These are phyloP conservation scores for Melierax canorus DNA, from an alignment of 2,113 vertebrate species.

Conservation along the genomic window DNA sequence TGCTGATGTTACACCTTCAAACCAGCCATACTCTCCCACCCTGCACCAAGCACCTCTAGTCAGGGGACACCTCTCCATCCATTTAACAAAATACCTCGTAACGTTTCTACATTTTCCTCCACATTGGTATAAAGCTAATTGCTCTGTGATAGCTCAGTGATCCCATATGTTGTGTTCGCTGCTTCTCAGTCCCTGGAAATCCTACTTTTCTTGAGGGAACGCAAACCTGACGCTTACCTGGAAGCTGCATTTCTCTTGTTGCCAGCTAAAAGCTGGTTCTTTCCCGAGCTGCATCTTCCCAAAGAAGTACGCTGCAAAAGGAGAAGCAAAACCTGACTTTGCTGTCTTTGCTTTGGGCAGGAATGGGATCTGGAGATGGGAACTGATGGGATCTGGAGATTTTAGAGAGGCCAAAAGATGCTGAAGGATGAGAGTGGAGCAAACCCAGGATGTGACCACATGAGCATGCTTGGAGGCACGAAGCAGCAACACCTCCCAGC, in stretches of 20 bases:
- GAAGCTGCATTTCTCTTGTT: background rate
- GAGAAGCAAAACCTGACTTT: background rate
- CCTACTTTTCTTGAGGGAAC: background rate
- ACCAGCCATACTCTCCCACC: background rate
- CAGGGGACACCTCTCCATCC: background rate
- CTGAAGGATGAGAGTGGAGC: background rate
- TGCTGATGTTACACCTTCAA: background rate
- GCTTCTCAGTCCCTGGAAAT: background rate
- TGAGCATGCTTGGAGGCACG: background rate
- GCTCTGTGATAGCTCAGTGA: background rate
- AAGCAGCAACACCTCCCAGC: background rate
- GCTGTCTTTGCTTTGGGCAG: background rate
- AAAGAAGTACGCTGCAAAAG: background rate
- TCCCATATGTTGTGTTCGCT: background rate
- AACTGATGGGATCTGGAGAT: background rate
- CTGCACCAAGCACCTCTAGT: background rate
- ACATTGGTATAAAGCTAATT: background rate
- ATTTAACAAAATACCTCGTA: background rate
- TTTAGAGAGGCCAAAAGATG: background rate
- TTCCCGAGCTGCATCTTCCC: background rate
- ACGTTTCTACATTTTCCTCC: background rate
- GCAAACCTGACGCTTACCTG: background rate
- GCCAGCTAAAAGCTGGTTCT: background rate
- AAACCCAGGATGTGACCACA: background rate
- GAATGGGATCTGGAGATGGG: background rate